These are phyloP conservation scores for Ectropis crepuscularia DNA, from an alignment of 2,888 invertebrate genomes.

Conservation along the genomic window DNA sequence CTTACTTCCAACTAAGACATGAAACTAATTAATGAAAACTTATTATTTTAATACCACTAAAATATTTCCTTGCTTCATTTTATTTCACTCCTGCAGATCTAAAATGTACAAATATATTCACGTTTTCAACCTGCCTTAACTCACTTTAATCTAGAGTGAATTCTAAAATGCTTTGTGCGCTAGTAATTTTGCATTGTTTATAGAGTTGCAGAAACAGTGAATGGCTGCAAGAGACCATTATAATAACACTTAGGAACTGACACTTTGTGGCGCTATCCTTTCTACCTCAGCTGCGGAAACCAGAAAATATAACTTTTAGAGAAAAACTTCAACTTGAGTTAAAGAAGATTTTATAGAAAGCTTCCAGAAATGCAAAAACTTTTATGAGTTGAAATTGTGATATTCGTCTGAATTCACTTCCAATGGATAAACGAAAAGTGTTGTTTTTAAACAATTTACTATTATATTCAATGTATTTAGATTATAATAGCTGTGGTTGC, in stretches of 20 bases:
- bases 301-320: conserved; percentile 15
- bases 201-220: conserved; percentile 16
- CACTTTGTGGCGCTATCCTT: conserved; percentile 27
- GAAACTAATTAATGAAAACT: no score
- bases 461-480: no score
- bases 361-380: not conserved
- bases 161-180: not conserved
- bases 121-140: not conserved
- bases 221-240: conserved; percentile 20
- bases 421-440: no score
- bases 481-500: no score
- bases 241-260: conserved; percentile 34
- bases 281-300: not conserved
- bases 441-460: no score
- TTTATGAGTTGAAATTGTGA: not conserved
- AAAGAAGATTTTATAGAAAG: conserved; percentile 1
- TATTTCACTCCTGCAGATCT: not conserved
- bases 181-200: conserved; percentile 21
- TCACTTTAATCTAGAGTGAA: not conserved
- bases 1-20: no score
- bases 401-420: no score
- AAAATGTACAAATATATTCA: not conserved
- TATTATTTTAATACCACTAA: no score
- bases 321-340: not conserved
- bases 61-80: not conserved